These are phyloP conservation scores for Fragum fragum DNA, from an alignment of 2,888 invertebrate species.

Conservation along the genomic window DNA sequence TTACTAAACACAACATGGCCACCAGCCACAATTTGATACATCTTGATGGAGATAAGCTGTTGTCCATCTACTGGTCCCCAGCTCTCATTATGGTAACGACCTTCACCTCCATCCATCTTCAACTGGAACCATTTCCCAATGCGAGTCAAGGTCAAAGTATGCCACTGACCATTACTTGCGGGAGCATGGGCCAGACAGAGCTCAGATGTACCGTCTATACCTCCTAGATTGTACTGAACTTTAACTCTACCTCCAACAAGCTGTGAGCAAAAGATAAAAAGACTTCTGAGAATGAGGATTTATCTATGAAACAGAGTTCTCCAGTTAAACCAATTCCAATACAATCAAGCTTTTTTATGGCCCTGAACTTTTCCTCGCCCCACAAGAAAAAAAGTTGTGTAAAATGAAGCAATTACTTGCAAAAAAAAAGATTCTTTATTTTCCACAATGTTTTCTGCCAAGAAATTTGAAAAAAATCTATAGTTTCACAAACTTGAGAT, in stretches of 20 bases:
- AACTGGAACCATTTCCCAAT: constrained; percentile 97
- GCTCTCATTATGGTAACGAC: constrained; percentile 87
- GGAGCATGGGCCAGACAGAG: constrained; percentile 92
- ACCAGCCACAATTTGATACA: constrained; percentile 97
- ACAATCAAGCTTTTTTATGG: too few relatives aligned
- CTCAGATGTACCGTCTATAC: constrained; percentile 84
- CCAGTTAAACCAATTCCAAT: too few relatives aligned
- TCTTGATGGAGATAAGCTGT: constrained; percentile 85
- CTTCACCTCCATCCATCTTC: constrained; percentile 98
- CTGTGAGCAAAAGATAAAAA: constrained; percentile 87
- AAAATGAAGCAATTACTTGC: too few relatives aligned
- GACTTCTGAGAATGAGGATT: too few relatives aligned
- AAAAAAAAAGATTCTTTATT: too few relatives aligned
- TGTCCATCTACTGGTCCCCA: constrained; percentile 87
- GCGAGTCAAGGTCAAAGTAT: constrained; percentile 95
- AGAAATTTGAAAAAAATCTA: too few relatives aligned
- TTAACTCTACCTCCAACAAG: constrained; percentile 96
- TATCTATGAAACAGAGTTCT: too few relatives aligned
- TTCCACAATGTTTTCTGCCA: too few relatives aligned
- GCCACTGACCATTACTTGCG: constrained; percentile 99
- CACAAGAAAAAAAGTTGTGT: too few relatives aligned
- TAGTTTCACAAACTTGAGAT: too few relatives aligned
- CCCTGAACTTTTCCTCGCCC: too few relatives aligned
- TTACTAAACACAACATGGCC: constrained; percentile 88
- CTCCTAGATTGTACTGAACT: constrained; percentile 96